Evolutionary conservation across 2,888 invertebrate species (phyloP), one percentile per base, ranked within the genome.

Genomic region (Microctonus brassicae): DNA sequence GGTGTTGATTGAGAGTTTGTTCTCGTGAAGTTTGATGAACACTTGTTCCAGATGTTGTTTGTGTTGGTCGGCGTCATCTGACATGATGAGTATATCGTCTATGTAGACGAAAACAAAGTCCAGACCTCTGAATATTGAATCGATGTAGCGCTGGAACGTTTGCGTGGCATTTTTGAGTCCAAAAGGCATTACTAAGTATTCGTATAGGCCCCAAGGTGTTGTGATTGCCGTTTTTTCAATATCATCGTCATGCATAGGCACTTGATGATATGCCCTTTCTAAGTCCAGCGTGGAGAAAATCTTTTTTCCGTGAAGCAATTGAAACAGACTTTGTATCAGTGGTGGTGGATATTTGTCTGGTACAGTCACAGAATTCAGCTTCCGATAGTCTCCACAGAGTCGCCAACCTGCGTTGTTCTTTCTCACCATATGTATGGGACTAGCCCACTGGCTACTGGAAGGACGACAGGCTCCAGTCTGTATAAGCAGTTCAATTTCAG

Each of bases 361-460:
- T 2, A 17, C 22, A 22, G 70, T 70, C 3, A n/a, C 4, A 2
- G 64, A 24, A 42, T 70, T 70, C 17, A 70, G 47, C 2, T 47
- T 26, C 6, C 70, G 26, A 33, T 64, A 70, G 52, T 70, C 64
- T n/a, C 70, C 70, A 29, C 58, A 57, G 2, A 47, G 11, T 11
- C 64, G 55, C 58, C 58, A 63, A 1, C 24, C 7, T 29, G 3
- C 29, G 3, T 29, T n/a, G n/a, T 17, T 36, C 33, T 64, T 63
- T 33, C 69, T 73, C 17, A 55, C 36, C 26, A 73, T 10, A 36
- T 74, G 74, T 1, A 74, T 61, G 1, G 72, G 71, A 62, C 66
- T 70, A 2, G 72, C 72, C 72, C 72, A 74, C 6, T 69, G 52
- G 26, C 71, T 69, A 36, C 58, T 69, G 10, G 74, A 72, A 26